A percentile compares a stretch with the other conserved stretches of the same genome.
phyloP scores from a whole-genome alignment of 2,113 vertebrate genomes.

The Sitta europaea region DNA sequence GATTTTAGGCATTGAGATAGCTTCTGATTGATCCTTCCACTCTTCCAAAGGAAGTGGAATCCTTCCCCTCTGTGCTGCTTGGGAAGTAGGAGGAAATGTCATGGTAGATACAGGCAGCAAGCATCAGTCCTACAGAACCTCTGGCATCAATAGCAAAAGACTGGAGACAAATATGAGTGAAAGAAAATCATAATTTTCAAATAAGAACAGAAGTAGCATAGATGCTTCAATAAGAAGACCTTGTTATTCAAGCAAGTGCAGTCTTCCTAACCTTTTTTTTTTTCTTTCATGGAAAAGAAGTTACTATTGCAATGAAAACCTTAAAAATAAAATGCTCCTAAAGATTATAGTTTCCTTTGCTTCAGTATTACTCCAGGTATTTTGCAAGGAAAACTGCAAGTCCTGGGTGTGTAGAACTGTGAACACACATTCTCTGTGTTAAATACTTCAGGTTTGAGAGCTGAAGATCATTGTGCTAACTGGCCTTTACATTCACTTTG shows the following conservation, averaged over 20 bases:
- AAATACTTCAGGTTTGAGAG: background rate
- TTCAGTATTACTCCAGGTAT: background rate
- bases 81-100: background rate
- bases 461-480: background rate
- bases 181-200: background rate
- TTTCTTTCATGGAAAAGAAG: background rate
- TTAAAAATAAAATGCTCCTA: background rate
- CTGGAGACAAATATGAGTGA: background rate
- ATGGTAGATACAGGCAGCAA: background rate
- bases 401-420: background rate
- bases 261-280: background rate
- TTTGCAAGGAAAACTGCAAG: background rate
- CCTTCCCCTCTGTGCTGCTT: background rate
- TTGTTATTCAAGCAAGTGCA: background rate
- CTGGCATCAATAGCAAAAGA: background rate
- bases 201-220: background rate
- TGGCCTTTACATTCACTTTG: background rate
- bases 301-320: background rate
- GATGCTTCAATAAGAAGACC: background rate
- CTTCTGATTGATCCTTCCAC: background rate
- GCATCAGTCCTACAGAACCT: background rate
- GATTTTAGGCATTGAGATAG: background rate
- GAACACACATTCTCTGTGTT: background rate
- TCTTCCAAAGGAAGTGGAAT: background rate
- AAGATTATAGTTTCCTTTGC: background rate